Percentiles rank a stretch among this genome's conserved stretches.
phyloP scores from a whole-genome alignment of 2,113 vertebrate genomes.

The Chaetura pelagica region DNA sequence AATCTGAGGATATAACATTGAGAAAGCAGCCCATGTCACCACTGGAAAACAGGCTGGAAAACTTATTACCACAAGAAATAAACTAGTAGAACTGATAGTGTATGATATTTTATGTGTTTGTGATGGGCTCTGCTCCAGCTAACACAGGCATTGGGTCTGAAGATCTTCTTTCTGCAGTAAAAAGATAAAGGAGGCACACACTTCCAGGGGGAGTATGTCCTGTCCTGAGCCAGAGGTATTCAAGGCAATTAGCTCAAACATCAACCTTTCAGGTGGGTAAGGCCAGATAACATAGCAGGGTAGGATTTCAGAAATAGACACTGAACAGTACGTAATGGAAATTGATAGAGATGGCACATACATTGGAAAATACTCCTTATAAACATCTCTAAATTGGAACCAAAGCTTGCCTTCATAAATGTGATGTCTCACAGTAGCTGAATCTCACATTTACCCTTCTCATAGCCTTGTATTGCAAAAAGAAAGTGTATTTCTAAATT shows the following conservation, averaged over 20 bases:
- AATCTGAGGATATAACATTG: background rate
- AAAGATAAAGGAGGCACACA: constrained; percentile 5
- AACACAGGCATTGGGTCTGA: background rate
- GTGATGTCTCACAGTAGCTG: background rate
- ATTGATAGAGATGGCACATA: background rate
- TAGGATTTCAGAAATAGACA: constrained; percentile 6
- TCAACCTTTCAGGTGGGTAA: background rate
- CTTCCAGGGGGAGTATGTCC: constrained; percentile 9
- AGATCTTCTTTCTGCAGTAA: background rate
- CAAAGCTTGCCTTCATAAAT: background rate
- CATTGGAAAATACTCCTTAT: background rate
- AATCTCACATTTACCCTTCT: background rate
- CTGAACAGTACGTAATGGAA: background rate
- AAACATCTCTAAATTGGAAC: background rate
- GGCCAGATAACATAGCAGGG: background rate
- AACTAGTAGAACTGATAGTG: background rate
- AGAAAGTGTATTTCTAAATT: background rate
- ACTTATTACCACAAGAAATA: background rate
- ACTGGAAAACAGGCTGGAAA: background rate
- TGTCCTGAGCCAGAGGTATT: background rate
- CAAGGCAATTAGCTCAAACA: constrained; percentile 36
- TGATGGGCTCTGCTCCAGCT: background rate
- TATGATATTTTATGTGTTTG: background rate
- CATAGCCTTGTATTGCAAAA: background rate
- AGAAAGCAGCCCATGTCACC: background rate